phyloP scores from a whole-genome alignment of 2,113 vertebrate genomes.

The Octodon degus region DNA sequence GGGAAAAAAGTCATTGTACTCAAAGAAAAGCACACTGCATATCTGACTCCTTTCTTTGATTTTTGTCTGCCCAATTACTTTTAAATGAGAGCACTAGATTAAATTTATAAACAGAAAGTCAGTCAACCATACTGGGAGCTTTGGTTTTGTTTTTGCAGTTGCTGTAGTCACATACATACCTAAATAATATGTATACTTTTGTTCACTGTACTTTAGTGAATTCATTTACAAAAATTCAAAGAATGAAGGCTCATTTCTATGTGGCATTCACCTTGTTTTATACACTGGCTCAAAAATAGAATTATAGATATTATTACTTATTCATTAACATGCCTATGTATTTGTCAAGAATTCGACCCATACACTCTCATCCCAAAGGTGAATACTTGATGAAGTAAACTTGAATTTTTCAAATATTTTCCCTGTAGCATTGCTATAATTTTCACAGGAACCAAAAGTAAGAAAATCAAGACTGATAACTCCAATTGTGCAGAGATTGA shows the following conservation, averaged over 20 bases:
- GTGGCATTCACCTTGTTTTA: background rate
- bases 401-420: conserved; percentile 21
- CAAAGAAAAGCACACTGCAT: background rate
- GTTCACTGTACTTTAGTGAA: background rate
- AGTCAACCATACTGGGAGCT: background rate
- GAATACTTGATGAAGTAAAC: background rate
- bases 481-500: background rate
- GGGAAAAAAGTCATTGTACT: background rate
- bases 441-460: background rate
- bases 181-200: background rate
- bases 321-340: background rate
- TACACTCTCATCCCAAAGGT: background rate
- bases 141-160: background rate
- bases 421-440: conserved; percentile 1
- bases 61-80: background rate
- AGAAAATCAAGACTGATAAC: background rate
- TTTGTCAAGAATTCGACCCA: background rate
- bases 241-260: background rate
- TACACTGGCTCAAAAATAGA: background rate
- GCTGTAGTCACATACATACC: background rate
- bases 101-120: background rate
- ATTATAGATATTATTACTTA: background rate
- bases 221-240: background rate
- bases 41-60: background rate
- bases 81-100: background rate